Evolutionary conservation across 2,888 invertebrate species (phyloP), one percentile per base, ranked within the genome.

Genomic region (Pemphredon lugubris): DNA sequence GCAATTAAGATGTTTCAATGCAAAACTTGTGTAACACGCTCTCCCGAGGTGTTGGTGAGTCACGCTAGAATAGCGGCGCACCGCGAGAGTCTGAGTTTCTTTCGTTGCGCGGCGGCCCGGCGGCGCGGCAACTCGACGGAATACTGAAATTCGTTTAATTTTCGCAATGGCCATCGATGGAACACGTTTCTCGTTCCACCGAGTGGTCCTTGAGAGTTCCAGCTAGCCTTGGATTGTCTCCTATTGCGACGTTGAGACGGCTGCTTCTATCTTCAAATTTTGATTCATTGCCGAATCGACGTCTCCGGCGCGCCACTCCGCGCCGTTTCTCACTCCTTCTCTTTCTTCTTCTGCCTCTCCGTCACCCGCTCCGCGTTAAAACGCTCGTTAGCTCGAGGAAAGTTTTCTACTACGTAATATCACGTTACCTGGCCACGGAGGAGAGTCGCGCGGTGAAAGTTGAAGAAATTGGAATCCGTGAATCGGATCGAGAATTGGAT

Each of bases 1-100:
- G 66, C 54, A 65, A 77, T 77, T 76, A 77, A 58, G 66, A 76
- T 54, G 73, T 76, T 66, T 63, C 53, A 40, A 23, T 51, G 70
- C 47, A 70, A 66, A 73, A 60, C 59, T 75, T 73, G 63, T 40
- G 51, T 64, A 73, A 69, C 47, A 30, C 26, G 44, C 32, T 57
- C 69, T 61, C 37, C n/a, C 59, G 34, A 48, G 72, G 63, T 48
- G 37, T 30, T 32, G 61, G 60, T 44, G 64, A 75, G 48, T 73
- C 64, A 65, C 32, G 60, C 5, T 16, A 11, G 13, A 20, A 53
- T 18, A 58, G 40, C 37, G 21, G 13, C 6, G 16, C 14, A 11
- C 9, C 16, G 44, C 26, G 7, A 26, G 26, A 26, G n/a, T n/a
- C n/a, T n/a, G 42, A 30, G 23, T 45, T 23, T 45, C 18, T 16